Base-by-base conservation (phyloP, 2,888 invertebrate species). In the Didymodactylos carnosus region DNA sequence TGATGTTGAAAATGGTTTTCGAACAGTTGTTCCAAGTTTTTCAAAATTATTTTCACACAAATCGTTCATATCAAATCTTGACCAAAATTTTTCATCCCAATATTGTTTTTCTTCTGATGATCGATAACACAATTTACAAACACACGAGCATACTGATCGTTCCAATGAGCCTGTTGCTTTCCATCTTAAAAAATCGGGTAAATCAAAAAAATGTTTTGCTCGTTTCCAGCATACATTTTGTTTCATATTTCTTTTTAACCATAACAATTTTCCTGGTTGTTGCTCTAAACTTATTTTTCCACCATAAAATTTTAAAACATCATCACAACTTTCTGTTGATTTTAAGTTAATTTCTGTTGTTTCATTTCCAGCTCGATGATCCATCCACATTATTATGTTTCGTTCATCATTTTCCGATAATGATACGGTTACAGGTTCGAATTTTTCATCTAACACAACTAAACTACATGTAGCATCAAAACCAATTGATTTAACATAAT, bases 401-500 rank as follows among this genome's bases (percentile, higher is more conserved):
- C 79, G 78, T 14, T 89, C 87, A 79, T 88, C 83, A 62, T 86
- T 84, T 10, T 81, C 82, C 73, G 78, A 75, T 13, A 78, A 77
- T 75, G 79, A 80, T 70, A 81, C 79, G 19, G 81, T 78, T 10
- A 82, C 71, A 29, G 83, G 80, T 51, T 79, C 84, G 19, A 88
- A 88, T 76, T 88, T 84, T 78, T 85, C 84, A 79, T 90, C 91
- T 49, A 94, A 80, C 10, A 88, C 89, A 0, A 91, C 94, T 76
- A 95, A 83, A 0, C 94, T 94, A 82, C 94, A 94, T 16, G 94
- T 95, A 23, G 94, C 94, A 86, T 93, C 94, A 85, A 94, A 94
- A 7, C 94, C 93, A 78, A 95, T 88, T 23, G 92, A 92, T 49
- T 75, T 76, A 29, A 83, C 77, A 35, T 77, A 70, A 5, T 76